Percentiles rank a stretch among this genome's conserved stretches.
phyloP scores from a whole-genome alignment of 2,113 vertebrate genomes.

The Bambusicola thoracicus region DNA sequence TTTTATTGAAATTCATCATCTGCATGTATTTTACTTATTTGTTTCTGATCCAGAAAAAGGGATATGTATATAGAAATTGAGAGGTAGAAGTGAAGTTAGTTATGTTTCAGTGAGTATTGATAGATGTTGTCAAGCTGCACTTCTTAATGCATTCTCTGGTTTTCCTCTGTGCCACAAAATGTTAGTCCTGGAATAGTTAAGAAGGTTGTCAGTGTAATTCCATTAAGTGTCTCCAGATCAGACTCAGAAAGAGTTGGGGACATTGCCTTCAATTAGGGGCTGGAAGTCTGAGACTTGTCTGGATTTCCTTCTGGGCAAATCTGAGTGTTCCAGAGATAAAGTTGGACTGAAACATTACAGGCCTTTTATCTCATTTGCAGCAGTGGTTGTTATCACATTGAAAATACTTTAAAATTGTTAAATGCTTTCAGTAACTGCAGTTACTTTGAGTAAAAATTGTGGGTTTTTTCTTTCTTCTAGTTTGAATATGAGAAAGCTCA shows the following conservation, averaged over 20 bases:
- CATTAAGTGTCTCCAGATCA: not conserved
- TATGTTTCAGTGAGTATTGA: not conserved
- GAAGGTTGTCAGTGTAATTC: not conserved
- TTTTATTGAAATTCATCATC: not conserved
- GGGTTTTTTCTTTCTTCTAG: not conserved
- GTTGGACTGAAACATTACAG: not conserved
- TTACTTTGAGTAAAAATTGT: not conserved
- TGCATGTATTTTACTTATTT: fast-evolving
- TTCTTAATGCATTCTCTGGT: not conserved
- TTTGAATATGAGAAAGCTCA: not conserved
- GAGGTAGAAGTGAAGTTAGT: not conserved
- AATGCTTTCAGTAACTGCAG: not conserved
- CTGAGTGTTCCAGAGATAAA: not conserved
- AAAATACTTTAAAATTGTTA: not conserved
- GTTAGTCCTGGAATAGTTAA: not conserved
- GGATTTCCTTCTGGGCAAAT: not conserved
- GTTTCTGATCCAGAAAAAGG: not conserved
- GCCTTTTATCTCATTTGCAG: not conserved
- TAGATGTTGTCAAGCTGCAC: not conserved
- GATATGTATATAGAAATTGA: not conserved
- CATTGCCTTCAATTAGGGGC: not conserved
- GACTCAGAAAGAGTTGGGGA: not conserved
- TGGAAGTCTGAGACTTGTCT: not conserved
- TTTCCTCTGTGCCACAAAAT: not conserved
- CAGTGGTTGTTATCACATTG: not conserved